phyloP scores from a whole-genome alignment of 2,888 invertebrate species.

The Patella pellucida region DNA sequence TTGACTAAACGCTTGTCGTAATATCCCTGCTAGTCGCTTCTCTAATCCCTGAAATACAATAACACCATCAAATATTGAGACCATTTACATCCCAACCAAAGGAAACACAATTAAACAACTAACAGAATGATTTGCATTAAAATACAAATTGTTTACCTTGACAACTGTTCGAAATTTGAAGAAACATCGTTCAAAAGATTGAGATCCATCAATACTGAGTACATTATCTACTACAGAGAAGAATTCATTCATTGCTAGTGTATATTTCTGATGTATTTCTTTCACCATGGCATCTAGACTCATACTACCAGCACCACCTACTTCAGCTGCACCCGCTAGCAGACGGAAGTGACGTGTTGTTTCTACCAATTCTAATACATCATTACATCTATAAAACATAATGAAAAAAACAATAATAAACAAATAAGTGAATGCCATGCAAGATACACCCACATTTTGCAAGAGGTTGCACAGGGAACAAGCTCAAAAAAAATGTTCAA shows the following conservation, averaged over 20 bases:
- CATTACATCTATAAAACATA: slow-evolving; percentile 65
- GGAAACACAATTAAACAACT: neutral
- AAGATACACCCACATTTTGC: too few relatives aligned
- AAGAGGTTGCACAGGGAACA: too few relatives aligned
- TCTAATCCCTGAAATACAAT: slow-evolving; percentile 61
- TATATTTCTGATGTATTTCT: slow-evolving; percentile 68
- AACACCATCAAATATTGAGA: neutral
- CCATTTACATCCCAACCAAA: neutral
- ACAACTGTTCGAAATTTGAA: slow-evolving; percentile 68
- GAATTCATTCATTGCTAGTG: slow-evolving; percentile 65
- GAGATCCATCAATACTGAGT: slow-evolving; percentile 66
- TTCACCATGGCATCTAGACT: slow-evolving; percentile 69
- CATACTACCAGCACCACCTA: slow-evolving; percentile 69
- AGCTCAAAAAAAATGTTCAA: too few relatives aligned
- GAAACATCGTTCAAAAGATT: slow-evolving; percentile 69
- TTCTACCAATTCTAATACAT: slow-evolving; percentile 70
- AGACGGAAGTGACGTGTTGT: slow-evolving; percentile 70
- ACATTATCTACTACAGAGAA: slow-evolving; percentile 66
- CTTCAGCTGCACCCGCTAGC: slow-evolving; percentile 67
- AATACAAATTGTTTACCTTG: slow-evolving; percentile 54
- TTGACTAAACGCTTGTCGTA: slow-evolving; percentile 66
- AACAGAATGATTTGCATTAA: neutral
- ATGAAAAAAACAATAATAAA: neutral
- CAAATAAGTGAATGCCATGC: too few relatives aligned
- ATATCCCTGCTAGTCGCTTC: slow-evolving; percentile 64